Evolutionary conservation across 2,888 invertebrate genomes (phyloP).

Genomic region (Agonopterix arenella): DNA sequence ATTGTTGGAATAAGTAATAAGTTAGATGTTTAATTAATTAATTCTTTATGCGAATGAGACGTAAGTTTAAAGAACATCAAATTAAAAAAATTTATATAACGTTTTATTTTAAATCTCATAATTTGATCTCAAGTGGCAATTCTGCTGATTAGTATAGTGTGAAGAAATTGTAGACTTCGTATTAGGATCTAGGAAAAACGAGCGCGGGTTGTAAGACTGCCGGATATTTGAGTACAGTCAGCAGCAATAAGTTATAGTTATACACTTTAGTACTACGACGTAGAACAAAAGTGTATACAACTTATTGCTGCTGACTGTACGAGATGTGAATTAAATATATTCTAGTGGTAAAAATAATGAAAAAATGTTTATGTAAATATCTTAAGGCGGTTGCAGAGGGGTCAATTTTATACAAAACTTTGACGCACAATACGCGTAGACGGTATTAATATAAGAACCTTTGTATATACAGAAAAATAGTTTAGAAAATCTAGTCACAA

Average conservation of each 20-base stretch:
- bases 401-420: too few relatives aligned
- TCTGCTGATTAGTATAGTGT: conserved; percentile 11
- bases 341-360: conserved; percentile 19
- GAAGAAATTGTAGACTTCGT: background rate
- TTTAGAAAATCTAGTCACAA: too few relatives aligned
- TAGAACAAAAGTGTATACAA: too few relatives aligned
- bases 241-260: too few relatives aligned
- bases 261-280: too few relatives aligned
- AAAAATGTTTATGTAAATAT: conserved; percentile 38
- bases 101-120: conserved; percentile 28
- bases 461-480: too few relatives aligned
- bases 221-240: conserved; percentile 19
- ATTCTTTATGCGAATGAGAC: background rate
- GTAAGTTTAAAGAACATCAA: background rate
- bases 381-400: too few relatives aligned
- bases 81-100: conserved; percentile 4
- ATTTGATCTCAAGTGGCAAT: conserved; percentile 52
- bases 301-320: too few relatives aligned
- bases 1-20: conserved; percentile 19
- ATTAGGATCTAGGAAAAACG: conserved; percentile 8
- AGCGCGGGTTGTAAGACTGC: conserved; percentile 37
- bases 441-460: too few relatives aligned
- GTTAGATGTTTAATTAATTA: background rate
- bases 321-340: conserved; percentile 23
- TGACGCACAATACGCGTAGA: too few relatives aligned